Evolutionary conservation across 2,113 vertebrate species (phyloP), one percentile per base, ranked within the genome.

Genomic region (Nansenia antarctica): DNA sequence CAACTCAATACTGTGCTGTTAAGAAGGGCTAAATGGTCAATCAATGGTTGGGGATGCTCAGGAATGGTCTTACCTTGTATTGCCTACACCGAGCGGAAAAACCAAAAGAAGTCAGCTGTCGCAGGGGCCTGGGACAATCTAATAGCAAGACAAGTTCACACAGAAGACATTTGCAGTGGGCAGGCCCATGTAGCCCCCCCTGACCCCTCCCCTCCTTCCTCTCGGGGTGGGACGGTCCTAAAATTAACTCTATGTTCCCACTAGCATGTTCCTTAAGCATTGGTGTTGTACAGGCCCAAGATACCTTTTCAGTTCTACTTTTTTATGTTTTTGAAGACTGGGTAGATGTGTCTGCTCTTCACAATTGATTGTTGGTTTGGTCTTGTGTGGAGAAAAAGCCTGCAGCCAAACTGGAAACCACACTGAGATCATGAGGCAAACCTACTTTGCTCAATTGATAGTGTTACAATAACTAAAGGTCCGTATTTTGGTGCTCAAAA

Each of bases 151-250:
- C 85, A 88, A 85, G 69, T 85, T 87, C 65, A 74, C 85, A 72
- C 87, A 80, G 83, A 91, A 90, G 91, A 94, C 94, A 92, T 92
- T 94, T 94, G 86, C 88, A 91, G 91, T 87, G 94, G 94, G 94
- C 92, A 89, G 93, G 92, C 90, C 92, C 82, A 85, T 67, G 45
- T 15, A 30, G 77, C 60, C 84, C 83, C 85, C 90, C 77, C 61
- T 62, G 63, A 57, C 35, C 26, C 11, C 52, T 15, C 29, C 52
- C 12, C 55, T 1, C 14, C 9, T 85, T 80, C 65, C 69, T 65
- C 63, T 18, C 22, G 60, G 24, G 55, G 72, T 58, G 49, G 85
- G 87, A 47, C 65, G 85, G 59, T 72, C 86, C 72, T 85, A 24
- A 45, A 34, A 62, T 85, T 83, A 82, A 87, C 86, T 70, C 77